phyloP scores from a whole-genome alignment of 2,797 vertebrate species.

The Euthynnus affinis region DNA sequence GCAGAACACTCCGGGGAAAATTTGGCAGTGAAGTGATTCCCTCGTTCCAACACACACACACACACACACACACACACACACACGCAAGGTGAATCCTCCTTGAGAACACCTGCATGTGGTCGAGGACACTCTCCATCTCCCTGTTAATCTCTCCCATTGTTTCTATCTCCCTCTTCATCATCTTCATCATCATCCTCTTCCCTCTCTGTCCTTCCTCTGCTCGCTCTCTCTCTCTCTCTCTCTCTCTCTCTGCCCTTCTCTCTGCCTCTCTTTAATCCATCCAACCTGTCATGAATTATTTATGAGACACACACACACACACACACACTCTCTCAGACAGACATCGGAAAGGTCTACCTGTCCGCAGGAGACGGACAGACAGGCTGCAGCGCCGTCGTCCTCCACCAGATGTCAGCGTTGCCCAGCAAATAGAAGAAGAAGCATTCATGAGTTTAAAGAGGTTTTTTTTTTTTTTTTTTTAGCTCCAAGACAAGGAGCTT shows the following conservation, averaged over 20 bases:
- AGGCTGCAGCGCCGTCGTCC: not conserved
- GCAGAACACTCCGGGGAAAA: not conserved
- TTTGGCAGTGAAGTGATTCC: constrained; percentile 25
- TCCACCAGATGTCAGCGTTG: constrained; percentile 69
- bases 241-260: not conserved
- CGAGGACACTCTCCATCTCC: constrained; percentile 11
- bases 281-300: constrained; percentile 53
- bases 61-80: constrained; percentile 15
- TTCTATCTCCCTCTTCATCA: not conserved
- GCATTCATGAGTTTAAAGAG: too few species aligned
- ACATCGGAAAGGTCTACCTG: not conserved
- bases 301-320: constrained; percentile 21
- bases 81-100: constrained; percentile 56
- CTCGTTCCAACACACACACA: constrained; percentile 17
- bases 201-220: not conserved
- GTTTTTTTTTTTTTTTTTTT: too few species aligned
- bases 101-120: constrained; percentile 40
- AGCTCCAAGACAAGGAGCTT: too few species aligned
- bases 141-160: too few species aligned
- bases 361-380: not conserved
- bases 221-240: not conserved
- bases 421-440: constrained; percentile 41
- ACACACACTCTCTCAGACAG: constrained; percentile 4
- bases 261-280: constrained; percentile 32
- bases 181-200: not conserved